These are phyloP conservation scores for Deilephila porcellus DNA, from an alignment of 2,888 invertebrate species.

Conservation along the genomic window DNA sequence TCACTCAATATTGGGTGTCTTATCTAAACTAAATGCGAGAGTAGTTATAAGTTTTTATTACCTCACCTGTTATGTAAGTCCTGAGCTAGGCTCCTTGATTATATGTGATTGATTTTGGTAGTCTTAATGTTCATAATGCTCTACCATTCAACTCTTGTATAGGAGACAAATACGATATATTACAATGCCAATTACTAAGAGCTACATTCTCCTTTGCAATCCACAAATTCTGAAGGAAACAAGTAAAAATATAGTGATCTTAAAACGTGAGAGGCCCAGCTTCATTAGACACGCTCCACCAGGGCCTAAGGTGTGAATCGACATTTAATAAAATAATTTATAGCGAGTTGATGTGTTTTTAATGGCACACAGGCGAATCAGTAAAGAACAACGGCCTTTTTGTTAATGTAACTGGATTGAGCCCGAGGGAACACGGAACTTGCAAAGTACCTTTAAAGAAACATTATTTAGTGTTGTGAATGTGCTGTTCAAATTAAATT, in stretches of 20 bases:
- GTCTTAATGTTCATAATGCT: no score
- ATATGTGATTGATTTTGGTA: no score
- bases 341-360: conserved; percentile 77
- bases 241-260: conserved; percentile 36
- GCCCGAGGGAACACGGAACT: conserved; percentile 16
- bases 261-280: conserved; percentile 56
- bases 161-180: no score
- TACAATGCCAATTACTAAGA: no score
- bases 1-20: fast-evolving
- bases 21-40: no score
- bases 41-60: no score
- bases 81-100: no score
- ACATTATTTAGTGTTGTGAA: not conserved
- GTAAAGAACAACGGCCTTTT: conserved; percentile 32
- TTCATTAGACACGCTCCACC: conserved; percentile 64
- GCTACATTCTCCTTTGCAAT: not conserved
- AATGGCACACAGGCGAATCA: conserved; percentile 53
- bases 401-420: conserved; percentile 21
- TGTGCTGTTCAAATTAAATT: conserved; percentile 16
- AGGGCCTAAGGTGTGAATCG: conserved; percentile 78
- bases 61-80: no score
- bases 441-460: conserved; percentile 1
- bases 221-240: not conserved
- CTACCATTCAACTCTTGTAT: no score
- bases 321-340: conserved; percentile 81